A percentile compares a stretch with the other conserved stretches of the same genome.
These are phyloP conservation scores for Brachyrhaphis roseni DNA, from an alignment of 2,797 vertebrate genomes.

Conservation along the genomic window DNA sequence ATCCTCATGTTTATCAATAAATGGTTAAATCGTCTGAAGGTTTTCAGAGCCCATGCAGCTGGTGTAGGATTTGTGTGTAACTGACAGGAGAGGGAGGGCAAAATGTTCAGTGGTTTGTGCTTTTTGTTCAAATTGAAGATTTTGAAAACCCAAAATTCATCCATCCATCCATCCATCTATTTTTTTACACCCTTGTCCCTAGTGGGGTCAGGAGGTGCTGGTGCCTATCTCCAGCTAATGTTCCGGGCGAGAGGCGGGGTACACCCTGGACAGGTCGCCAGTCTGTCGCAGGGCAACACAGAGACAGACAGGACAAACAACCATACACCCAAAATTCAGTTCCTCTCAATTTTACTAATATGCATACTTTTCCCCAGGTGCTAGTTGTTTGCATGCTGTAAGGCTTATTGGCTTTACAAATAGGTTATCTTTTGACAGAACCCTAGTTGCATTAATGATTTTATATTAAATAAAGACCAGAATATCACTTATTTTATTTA, in stretches of 20 bases:
- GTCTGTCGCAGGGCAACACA: too few species aligned
- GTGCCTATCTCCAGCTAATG: too few species aligned
- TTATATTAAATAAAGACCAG: not conserved
- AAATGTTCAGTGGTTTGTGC: not conserved
- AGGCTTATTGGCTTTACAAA: not conserved
- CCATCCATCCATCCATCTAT: too few species aligned
- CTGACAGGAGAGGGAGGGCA: not conserved
- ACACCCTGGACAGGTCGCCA: too few species aligned
- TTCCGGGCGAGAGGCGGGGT: too few species aligned
- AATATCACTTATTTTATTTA: not conserved
- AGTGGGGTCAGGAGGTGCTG: too few species aligned
- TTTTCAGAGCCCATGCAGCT: not conserved
- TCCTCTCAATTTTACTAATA: not conserved
- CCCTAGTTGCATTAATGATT: not conserved
- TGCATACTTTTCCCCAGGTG: not conserved
- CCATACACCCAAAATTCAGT: not conserved
- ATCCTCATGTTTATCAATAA: not conserved
- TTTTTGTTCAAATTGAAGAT: not conserved
- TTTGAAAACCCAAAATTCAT: not conserved
- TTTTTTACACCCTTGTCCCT: too few species aligned
- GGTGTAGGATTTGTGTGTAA: not conserved
- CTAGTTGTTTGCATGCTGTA: not conserved
- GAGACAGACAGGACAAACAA: too few species aligned
- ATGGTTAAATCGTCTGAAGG: not conserved
- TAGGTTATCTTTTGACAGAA: not conserved